phyloP scores from a whole-genome alignment of 2,797 vertebrate genomes.

The Setipinna tenuifilis region DNA sequence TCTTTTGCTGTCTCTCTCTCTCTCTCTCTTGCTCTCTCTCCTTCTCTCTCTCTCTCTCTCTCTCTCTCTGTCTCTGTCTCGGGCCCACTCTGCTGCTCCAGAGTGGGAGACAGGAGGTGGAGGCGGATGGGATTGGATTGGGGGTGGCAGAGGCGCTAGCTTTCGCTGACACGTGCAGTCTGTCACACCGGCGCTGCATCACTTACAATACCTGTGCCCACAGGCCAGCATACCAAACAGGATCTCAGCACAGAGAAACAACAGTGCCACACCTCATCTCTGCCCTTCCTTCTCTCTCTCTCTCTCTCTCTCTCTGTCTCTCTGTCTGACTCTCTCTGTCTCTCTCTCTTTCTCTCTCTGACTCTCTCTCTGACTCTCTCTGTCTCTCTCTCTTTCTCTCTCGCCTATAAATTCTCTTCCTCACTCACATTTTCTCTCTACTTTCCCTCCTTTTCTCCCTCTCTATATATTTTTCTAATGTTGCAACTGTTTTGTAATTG shows the following conservation, averaged over 20 bases:
- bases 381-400: too few species aligned
- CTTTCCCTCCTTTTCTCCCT: background rate
- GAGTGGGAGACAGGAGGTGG: background rate
- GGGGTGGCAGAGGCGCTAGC: background rate
- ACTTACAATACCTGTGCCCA: conserved; percentile 16
- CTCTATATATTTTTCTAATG: background rate
- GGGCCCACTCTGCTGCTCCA: conserved; percentile 38
- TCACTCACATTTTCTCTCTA: too few species aligned
- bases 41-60: background rate
- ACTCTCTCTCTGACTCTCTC: too few species aligned
- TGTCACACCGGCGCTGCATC: conserved; percentile 1
- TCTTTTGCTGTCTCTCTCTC: background rate
- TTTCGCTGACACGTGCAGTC: conserved; percentile 14
- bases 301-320: background rate
- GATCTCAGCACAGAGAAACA: background rate
- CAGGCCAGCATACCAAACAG: conserved; percentile 20
- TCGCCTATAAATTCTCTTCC: background rate
- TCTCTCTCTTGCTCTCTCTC: background rate
- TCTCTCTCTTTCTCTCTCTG: background rate
- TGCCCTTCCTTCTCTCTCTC: background rate
- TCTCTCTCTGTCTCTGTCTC: conserved; percentile 17
- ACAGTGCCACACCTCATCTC: conserved; percentile 13
- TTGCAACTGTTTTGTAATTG: background rate
- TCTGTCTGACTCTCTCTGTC: background rate
- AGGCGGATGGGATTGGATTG: background rate